phyloP scores from a whole-genome alignment of 2,888 invertebrate species.

The Minunthozetes semirufus region DNA sequence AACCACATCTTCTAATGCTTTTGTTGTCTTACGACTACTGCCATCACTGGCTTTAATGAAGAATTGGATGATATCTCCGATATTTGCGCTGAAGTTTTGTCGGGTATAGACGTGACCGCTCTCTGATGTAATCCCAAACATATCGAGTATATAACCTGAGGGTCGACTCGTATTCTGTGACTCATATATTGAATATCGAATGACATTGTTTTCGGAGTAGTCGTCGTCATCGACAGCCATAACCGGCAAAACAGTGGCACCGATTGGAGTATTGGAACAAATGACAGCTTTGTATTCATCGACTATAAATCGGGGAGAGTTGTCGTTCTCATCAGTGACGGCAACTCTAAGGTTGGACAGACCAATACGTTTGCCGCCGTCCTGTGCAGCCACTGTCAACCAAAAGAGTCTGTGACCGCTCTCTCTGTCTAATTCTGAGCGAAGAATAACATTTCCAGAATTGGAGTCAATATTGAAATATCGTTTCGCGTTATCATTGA shows the following conservation, averaged over 20 bases:
- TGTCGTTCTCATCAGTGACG: constrained; percentile 49
- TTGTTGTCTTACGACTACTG: constrained; percentile 1
- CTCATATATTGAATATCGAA: constrained; percentile 38
- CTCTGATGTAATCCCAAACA: constrained; percentile 42
- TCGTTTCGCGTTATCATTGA: constrained; percentile 47
- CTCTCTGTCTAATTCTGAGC: constrained; percentile 47
- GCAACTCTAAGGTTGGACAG: constrained; percentile 42
- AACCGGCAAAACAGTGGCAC: constrained; percentile 67
- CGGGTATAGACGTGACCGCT: constrained; percentile 58
- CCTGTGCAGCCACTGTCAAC: constrained; percentile 48
- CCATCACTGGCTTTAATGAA: constrained; percentile 41
- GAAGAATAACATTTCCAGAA: constrained; percentile 49
- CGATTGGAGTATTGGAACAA: constrained; percentile 54
- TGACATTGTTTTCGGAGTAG: constrained; percentile 50
- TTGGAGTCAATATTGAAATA: constrained; percentile 50
- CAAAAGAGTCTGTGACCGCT: constrained; percentile 44
- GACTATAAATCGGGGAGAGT: constrained; percentile 48
- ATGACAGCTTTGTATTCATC: constrained; percentile 47
- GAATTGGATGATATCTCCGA: constrained; percentile 54
- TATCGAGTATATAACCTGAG: constrained; percentile 32
- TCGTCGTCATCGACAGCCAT: constrained; percentile 62
- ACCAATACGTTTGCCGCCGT: constrained; percentile 49
- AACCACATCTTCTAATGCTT: constrained; percentile 49
- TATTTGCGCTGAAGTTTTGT: constrained; percentile 57
- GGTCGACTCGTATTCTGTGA: constrained; percentile 12